Evolutionary conservation across 2,113 vertebrate species (phyloP).

Genomic region (Pristiophorus japonicus): DNA sequence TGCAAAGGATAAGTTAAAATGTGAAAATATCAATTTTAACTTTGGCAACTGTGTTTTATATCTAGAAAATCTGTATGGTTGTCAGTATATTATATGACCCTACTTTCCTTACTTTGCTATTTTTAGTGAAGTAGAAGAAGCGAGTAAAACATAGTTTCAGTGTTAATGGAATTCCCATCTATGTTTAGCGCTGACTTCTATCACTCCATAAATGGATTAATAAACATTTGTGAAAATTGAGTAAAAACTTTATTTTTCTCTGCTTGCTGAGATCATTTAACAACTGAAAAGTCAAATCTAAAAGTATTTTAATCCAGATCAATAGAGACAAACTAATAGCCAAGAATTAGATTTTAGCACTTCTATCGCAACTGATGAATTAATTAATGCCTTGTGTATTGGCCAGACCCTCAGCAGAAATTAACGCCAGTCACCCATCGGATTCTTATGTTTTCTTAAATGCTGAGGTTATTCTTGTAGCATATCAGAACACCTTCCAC

Average conservation of each 20-base stretch:
- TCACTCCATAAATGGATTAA: neutral
- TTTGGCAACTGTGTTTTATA: neutral
- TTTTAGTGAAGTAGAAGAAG: neutral
- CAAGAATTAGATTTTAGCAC: neutral
- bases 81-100: neutral
- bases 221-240: neutral
- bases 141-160: neutral
- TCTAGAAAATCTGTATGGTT: neutral
- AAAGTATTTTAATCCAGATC: neutral
- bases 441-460: neutral
- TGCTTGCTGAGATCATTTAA: neutral
- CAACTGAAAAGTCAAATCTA: neutral
- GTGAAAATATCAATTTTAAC: neutral
- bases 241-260: neutral
- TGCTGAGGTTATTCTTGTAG: neutral
- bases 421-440: neutral
- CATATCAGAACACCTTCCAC: neutral
- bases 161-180: neutral
- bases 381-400: conserved; percentile 4
- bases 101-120: neutral
- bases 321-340: neutral
- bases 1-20: neutral
- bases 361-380: neutral
- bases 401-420: neutral
- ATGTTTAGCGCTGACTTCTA: neutral